Evolutionary conservation across 2,797 vertebrate genomes (phyloP).

Genomic region (Decapterus maruadsi): DNA sequence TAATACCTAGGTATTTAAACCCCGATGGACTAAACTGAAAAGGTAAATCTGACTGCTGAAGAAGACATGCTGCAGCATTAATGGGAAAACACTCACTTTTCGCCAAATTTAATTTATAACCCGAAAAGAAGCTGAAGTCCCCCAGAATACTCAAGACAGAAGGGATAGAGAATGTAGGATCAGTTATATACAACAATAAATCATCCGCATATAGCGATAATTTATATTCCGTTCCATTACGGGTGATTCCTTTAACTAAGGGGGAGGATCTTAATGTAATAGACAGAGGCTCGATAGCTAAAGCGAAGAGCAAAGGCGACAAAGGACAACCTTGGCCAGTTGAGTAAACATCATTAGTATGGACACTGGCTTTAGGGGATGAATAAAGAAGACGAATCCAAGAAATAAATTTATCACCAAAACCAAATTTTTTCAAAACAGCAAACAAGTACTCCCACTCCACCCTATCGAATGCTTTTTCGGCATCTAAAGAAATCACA

Average conservation of each 20-base stretch:
- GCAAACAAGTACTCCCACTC: slow-evolving; percentile 32
- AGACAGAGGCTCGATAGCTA: slow-evolving; percentile 11
- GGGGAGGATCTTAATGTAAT: slow-evolving; percentile 6
- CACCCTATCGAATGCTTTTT: slow-evolving; percentile 24
- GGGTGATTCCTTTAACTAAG: neutral
- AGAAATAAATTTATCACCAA: slow-evolving; percentile 21
- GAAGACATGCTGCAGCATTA: slow-evolving; percentile 5
- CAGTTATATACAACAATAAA: slow-evolving; percentile 22
- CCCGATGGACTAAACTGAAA: slow-evolving; percentile 8
- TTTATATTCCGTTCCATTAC: slow-evolving; percentile 11
- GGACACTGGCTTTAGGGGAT: slow-evolving; percentile 15
- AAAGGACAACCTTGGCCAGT: slow-evolving; percentile 30
- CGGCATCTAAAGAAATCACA: slow-evolving; percentile 18
- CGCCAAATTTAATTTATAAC: slow-evolving; percentile 12
- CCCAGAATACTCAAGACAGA: slow-evolving; percentile 23
- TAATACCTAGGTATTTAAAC: slow-evolving; percentile 40
- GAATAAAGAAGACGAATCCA: slow-evolving; percentile 7
- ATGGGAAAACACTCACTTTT: slow-evolving; percentile 17
- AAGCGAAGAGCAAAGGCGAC: slow-evolving; percentile 26
- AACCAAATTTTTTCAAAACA: slow-evolving; percentile 16
- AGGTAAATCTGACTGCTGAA: slow-evolving; percentile 24
- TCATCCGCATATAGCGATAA: slow-evolving; percentile 9
- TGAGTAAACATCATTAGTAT: slow-evolving; percentile 30
- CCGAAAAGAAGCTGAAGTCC: slow-evolving; percentile 8
- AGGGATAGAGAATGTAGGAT: neutral